These are phyloP conservation scores for Steatocranus sp. DNA, from an alignment of 2,797 vertebrate genomes.

Conservation along the genomic window DNA sequence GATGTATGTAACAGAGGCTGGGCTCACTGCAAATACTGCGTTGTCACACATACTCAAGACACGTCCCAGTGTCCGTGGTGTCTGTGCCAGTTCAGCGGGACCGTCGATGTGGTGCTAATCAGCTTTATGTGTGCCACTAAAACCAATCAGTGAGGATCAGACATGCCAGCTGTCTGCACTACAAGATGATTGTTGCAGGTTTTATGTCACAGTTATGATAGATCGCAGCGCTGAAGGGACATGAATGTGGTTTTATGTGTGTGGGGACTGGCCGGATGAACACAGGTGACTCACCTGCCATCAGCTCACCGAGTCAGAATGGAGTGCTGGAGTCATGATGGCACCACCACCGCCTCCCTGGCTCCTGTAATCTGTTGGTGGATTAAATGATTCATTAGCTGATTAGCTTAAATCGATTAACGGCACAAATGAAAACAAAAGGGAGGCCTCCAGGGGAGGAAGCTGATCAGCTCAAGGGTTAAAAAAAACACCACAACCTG, in stretches of 20 bases:
- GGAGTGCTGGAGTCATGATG: neutral
- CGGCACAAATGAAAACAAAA: slow-evolving; percentile 52
- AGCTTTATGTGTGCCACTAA: slow-evolving; percentile 87
- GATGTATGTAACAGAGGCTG: neutral
- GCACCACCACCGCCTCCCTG: neutral
- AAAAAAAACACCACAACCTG: neutral
- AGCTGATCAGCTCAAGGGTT: neutral
- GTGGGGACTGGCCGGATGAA: neutral
- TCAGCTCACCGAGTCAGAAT: neutral
- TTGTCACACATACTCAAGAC: neutral
- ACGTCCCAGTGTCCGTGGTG: slow-evolving; percentile 34
- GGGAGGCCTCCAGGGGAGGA: neutral
- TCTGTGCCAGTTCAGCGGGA: slow-evolving; percentile 76
- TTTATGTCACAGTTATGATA: slow-evolving; percentile 63
- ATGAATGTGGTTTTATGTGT: neutral
- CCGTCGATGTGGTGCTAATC: slow-evolving; percentile 80
- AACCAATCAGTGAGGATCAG: slow-evolving; percentile 89
- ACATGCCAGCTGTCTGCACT: slow-evolving; percentile 86
- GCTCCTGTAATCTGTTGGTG: slow-evolving; percentile 34
- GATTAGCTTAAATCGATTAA: slow-evolving; percentile 53
- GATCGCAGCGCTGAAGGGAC: neutral
- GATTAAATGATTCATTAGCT: slow-evolving; percentile 55
- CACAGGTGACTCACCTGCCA: neutral
- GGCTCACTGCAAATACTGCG: neutral
- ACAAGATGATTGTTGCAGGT: slow-evolving; percentile 65